phyloP scores from a whole-genome alignment of 2,888 invertebrate genomes.

The Clitarchus hookeri region DNA sequence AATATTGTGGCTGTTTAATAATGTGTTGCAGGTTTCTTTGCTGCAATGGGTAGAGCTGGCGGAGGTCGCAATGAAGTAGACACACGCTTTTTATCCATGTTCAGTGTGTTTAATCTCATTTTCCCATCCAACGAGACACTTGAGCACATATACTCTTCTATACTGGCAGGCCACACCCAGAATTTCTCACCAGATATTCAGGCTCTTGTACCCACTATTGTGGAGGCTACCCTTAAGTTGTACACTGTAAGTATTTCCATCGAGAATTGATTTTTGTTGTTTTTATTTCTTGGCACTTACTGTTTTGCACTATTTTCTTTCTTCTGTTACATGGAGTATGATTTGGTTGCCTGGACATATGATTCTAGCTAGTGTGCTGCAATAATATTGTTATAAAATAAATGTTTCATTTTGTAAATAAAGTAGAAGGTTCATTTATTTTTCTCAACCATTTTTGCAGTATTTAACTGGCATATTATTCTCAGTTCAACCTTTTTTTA shows the following conservation, averaged over 20 bases:
- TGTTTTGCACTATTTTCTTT: too few species aligned
- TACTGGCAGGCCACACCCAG: conserved; percentile 76
- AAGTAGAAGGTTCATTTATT: too few species aligned
- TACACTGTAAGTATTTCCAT: conserved; percentile 69
- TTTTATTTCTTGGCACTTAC: too few species aligned
- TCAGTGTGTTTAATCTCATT: conserved; percentile 83
- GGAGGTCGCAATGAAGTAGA: conserved; percentile 91
- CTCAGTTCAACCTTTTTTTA: too few species aligned
- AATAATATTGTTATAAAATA: too few species aligned
- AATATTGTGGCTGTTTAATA: neutral
- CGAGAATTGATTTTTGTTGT: neutral
- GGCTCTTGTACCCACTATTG: conserved; percentile 67
- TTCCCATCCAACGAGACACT: conserved; percentile 81
- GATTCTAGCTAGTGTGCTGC: too few species aligned
- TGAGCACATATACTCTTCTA: conserved; percentile 79
- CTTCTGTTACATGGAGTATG: too few species aligned
- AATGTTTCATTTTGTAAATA: too few species aligned
- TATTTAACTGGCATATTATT: too few species aligned
- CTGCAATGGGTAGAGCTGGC: conserved; percentile 86
- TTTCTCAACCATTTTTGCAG: too few species aligned
- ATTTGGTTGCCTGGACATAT: too few species aligned
- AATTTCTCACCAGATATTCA: conserved; percentile 71
- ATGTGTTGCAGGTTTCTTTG: conserved; percentile 64
- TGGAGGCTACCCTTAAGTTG: conserved; percentile 78
- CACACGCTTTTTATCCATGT: conserved; percentile 88